Base-by-base conservation (phyloP, 2,888 invertebrate species). In the Toxonevra muliebris region DNA sequence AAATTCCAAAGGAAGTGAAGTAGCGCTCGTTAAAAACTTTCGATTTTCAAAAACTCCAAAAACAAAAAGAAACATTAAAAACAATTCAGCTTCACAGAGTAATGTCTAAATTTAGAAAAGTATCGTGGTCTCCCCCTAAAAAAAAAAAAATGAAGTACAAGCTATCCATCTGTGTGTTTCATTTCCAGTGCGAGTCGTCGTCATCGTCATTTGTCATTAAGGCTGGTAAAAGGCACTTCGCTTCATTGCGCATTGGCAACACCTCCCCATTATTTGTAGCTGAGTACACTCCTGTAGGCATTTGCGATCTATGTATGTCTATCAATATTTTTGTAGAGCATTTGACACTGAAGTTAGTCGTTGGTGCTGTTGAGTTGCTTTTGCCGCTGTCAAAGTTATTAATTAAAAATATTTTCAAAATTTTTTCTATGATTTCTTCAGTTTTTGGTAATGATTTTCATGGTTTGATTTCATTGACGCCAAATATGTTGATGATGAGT, bases 241-340 rank as follows among this genome's bases (percentile, higher is more conserved):
- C 72, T 68, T 73, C 72, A 73, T 71, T 73, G 66, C 71, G 61
- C 65, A 61, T 58, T 65, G 69, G 65, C 65, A 66, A 66, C 71
- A 60, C 66, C 70, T 40, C 41, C 12, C 12, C 30, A 30, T 30
- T 30, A 30, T 30, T 30, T 30, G 30, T 4, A 30, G 30, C 7
- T 30, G 30, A 30, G 7, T 30, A 30, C 7, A 4, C 30, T 30
- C 7, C 3, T 30, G 30, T 30, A 30, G 30, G 2, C 30, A 30
- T 30, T 30, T 30, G 30, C 30, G n/a, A n/a, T n/a, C n/a, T n/a
- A n/a, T n/a, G n/a, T 48, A 15, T 12, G 48, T 15, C 48, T 13
- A 48, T 48, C 48, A 48, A 48, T 13, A n/a, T 48, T 48, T 13
- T 15, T n/a, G 10, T 48, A 15, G 15, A 48, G 48, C 15, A 15